Evolutionary conservation across 2,797 vertebrate genomes (phyloP), one percentile per base, ranked within the genome.

Genomic region (Xerus rutilus): DNA sequence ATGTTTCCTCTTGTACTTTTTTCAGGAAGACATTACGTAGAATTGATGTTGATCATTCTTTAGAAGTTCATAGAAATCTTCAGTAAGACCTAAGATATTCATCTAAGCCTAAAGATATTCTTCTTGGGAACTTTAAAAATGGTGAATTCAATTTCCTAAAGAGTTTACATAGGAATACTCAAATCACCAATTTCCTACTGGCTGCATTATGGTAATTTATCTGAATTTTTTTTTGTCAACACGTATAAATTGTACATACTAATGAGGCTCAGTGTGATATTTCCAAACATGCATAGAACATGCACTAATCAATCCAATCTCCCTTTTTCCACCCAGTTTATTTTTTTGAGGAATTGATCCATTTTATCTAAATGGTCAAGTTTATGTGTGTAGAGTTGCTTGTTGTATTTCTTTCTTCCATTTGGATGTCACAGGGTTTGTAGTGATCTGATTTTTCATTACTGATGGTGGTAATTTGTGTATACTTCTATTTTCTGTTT

Each of bases 101-200:
- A 74, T 62, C 23, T 74, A 81, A n/a, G 73, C 65, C 73, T 54
- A 23, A 73, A 73, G 65, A 59, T 74, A 28, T 91, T 7, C 52
- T 78, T 43, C 49, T 52, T 14, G 32, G 47, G 12, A 6, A 88
- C 57, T 76, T 88, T 91, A 57, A 35, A 96, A 85, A 88, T 57
- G 65, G 59, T 72, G 12, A 94, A 35, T 77, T 76, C 39, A 82
- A 49, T 77, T 96, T 94, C 1, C 28, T 85, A 54, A 81, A 77
- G 39, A 28, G 5, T 91, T 89, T 62, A 62, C 59, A 69, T 21
- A 91, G 49, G 5, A 23, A n/a, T 87, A 64, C 70, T 94, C 43
- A 79, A 32, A 59, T 62, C 23, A 35, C 65, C 52, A 35, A 23
- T 73, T 93, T 81, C 35, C 65, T 78, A 32, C 5, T 87, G 59